Base-by-base conservation (phyloP, 1,140 invertebrate species). In the Drosophila pruinosa region DNA sequence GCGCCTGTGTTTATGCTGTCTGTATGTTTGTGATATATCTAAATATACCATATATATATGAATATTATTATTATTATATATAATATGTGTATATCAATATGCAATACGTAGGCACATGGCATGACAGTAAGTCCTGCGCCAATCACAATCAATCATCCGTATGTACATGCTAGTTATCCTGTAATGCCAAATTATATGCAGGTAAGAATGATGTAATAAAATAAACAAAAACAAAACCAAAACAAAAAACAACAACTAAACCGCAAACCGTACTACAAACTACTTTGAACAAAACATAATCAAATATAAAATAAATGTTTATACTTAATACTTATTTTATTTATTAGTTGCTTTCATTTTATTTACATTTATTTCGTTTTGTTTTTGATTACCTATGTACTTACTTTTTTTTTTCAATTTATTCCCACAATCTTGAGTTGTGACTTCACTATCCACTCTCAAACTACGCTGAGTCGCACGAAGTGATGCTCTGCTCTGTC, bases 121-220 rank as follows among this genome's bases (percentile, higher is more conserved):
- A 91, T 91, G 91, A 91, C 90, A 70, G 90, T 91, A 83, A 91
- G 89, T 91, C 91, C 91, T 85, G 90, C 91, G 90, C 91, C 90
- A 89, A 89, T 91, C 91, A 91, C 91, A 86, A 90, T 91, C 79
- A 91, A 91, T 89, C 90, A 91, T 91, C 90, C 89, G 89, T 91
- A 90, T 90, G 80, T 91, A 86, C 90, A 91, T 75, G 85, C 91
- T 90, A 90, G 82, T 91, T 91, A 89, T 91, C 90, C 89, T 89
- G 90, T 91, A 76, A 83, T 91, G 81, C 89, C 90, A 90, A 90
- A 90, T 85, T 91, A 91, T 88, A 88, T 91, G 73, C 91, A 91
- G 91, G 91, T 91, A 91, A 91, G 91, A 85, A 65, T 59, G 72
- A 78, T 61, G 61, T 48, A 79, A 79, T 38, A 45, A 43, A 28